These are phyloP conservation scores for Malacoraja senta DNA, from an alignment of 2,797 vertebrate genomes.

Conservation along the genomic window DNA sequence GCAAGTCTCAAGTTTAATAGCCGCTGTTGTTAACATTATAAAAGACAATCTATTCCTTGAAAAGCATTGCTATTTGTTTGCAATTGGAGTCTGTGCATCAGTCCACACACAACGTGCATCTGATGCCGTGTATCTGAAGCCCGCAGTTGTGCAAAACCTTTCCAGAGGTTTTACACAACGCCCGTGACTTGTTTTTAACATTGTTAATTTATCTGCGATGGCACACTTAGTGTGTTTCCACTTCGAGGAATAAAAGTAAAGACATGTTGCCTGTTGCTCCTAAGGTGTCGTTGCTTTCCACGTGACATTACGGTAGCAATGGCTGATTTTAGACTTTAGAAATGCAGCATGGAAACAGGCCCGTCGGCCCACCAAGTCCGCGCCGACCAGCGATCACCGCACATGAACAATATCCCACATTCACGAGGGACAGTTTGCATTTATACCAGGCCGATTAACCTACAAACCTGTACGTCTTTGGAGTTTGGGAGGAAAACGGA, in stretches of 20 bases:
- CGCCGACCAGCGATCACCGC: too few species aligned
- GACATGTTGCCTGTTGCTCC: background rate
- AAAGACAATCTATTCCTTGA: background rate
- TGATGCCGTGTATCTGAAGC: background rate
- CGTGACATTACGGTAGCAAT: too few species aligned
- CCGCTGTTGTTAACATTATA: background rate
- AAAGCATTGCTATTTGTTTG: background rate
- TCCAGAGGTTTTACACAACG: background rate
- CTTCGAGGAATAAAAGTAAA: background rate
- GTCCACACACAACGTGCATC: background rate
- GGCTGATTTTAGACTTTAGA: too few species aligned
- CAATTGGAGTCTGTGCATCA: background rate
- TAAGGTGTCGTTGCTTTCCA: too few species aligned
- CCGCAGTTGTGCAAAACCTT: background rate
- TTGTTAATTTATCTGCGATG: background rate
- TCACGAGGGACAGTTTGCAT: too few species aligned
- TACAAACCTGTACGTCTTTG: too few species aligned
- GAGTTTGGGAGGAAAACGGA: too few species aligned
- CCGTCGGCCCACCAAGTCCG: too few species aligned
- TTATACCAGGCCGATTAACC: too few species aligned
- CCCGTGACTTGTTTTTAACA: background rate
- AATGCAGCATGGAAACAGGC: too few species aligned
- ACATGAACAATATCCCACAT: too few species aligned
- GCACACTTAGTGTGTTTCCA: background rate
- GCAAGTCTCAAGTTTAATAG: background rate